phyloP scores from a whole-genome alignment of 1,140 invertebrate species.

The Sitobion miscanthi region DNA sequence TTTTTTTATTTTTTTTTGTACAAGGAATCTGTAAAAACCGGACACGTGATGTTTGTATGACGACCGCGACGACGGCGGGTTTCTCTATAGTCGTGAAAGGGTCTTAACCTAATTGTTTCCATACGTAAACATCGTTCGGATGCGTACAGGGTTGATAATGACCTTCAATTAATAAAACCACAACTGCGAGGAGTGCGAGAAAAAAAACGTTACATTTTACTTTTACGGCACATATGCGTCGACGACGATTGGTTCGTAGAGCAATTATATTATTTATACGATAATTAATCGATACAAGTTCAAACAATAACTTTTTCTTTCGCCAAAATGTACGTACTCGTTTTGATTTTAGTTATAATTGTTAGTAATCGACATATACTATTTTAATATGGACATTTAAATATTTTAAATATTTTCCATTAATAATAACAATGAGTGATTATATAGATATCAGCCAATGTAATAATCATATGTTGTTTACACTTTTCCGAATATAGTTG shows the following conservation, averaged over 20 bases:
- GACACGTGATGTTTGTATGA: slow-evolving; percentile 10
- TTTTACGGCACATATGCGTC: slow-evolving; percentile 15
- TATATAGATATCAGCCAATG: background rate
- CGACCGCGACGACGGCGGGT: background rate
- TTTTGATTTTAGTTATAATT: background rate
- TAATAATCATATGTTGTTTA: background rate
- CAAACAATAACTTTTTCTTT: slow-evolving; percentile 22
- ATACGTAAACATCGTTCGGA: slow-evolving; percentile 4
- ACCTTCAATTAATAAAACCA: slow-evolving; percentile 21
- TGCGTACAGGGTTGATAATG: slow-evolving; percentile 44
- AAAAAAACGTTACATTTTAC: slow-evolving; percentile 29
- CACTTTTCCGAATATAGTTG: background rate
- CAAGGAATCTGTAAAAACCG: slow-evolving; percentile 54
- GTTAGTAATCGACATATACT: background rate
- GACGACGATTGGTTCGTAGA: background rate
- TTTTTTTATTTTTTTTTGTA: slow-evolving; percentile 35
- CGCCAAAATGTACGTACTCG: background rate
- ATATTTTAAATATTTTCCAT: background rate
- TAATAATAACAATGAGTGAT: background rate
- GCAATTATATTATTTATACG: background rate
- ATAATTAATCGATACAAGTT: background rate
- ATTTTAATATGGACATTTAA: background rate
- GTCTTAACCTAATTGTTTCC: slow-evolving; percentile 54
- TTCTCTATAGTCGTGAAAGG: slow-evolving; percentile 46
- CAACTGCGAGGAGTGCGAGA: background rate